phyloP scores from a whole-genome alignment of 2,113 vertebrate species.

The Gopherus evgoodei region DNA sequence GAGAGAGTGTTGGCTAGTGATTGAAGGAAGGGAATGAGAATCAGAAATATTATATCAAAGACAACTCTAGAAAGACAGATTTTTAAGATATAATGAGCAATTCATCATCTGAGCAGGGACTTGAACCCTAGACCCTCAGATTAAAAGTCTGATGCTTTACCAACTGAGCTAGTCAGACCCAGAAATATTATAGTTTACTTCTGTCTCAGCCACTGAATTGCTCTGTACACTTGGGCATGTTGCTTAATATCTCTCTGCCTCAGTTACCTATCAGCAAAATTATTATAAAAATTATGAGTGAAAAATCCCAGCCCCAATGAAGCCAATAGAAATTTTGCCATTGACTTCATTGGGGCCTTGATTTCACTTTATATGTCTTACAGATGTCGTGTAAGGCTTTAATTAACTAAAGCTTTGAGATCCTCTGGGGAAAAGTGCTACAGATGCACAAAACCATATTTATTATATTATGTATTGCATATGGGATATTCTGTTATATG shows the following conservation, averaged over 20 bases:
- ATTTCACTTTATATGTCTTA: constrained; percentile 9
- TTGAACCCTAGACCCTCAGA: too few species aligned
- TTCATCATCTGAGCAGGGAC: too few species aligned
- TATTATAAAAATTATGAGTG: not conserved
- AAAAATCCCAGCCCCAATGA: constrained; percentile 1
- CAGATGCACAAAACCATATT: constrained; percentile 4
- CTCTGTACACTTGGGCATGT: not conserved
- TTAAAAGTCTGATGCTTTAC: too few species aligned
- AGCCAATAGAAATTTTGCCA: not conserved
- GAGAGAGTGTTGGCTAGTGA: not conserved
- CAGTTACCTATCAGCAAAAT: not conserved
- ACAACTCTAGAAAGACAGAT: too few species aligned
- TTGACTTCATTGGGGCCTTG: not conserved
- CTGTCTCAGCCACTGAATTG: not conserved
- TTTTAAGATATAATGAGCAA: too few species aligned
- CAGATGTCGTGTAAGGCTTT: not conserved
- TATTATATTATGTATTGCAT: not conserved
- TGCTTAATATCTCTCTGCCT: constrained; percentile 10
- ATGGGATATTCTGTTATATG: constrained; percentile 34
- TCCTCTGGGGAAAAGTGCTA: not conserved
- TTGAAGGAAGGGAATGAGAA: not conserved
- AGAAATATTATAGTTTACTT: not conserved
- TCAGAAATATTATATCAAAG: not conserved
- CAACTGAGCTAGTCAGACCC: too few species aligned
- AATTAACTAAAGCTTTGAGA: constrained; percentile 29